Conservation (phyloP, 2,113 vertebrate species). For the Cinclus mexicanus region DNA sequence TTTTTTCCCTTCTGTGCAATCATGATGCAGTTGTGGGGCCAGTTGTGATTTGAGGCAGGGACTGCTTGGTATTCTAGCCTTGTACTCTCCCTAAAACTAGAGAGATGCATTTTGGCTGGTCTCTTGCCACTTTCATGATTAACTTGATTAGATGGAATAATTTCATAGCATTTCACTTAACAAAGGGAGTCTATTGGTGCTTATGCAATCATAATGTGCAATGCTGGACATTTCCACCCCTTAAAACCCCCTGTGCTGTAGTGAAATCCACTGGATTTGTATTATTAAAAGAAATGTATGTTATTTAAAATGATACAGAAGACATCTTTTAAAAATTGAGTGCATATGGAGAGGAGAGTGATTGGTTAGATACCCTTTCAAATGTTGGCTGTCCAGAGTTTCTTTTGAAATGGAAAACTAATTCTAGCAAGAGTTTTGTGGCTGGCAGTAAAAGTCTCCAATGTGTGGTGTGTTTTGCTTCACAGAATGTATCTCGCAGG, state of each 20-base stretch:
- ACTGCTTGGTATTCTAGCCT: not conserved
- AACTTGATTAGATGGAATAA: not conserved
- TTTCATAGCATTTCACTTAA: not conserved
- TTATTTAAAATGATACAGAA: not conserved
- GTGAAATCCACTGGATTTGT: not conserved
- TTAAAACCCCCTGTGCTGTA: accelerated
- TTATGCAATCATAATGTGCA: not conserved
- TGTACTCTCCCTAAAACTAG: not conserved
- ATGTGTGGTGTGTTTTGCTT: not conserved
- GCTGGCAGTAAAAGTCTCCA: not conserved
- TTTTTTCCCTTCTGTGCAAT: not conserved
- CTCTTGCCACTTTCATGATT: not conserved
- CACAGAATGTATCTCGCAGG: not conserved
- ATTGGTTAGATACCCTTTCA: not conserved
- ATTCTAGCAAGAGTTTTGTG: not conserved
- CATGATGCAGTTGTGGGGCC: not conserved
- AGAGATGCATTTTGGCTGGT: not conserved
- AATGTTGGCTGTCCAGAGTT: not conserved
- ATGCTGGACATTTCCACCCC: accelerated
- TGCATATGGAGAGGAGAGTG: not conserved
- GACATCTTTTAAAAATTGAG: not conserved
- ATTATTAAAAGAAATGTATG: not conserved
- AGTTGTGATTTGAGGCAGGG: not conserved
- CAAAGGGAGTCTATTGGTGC: not conserved
- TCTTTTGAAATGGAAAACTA: not conserved